These are phyloP conservation scores for Anagyrus pseudococci DNA, from an alignment of 2,888 invertebrate genomes.

Conservation along the genomic window DNA sequence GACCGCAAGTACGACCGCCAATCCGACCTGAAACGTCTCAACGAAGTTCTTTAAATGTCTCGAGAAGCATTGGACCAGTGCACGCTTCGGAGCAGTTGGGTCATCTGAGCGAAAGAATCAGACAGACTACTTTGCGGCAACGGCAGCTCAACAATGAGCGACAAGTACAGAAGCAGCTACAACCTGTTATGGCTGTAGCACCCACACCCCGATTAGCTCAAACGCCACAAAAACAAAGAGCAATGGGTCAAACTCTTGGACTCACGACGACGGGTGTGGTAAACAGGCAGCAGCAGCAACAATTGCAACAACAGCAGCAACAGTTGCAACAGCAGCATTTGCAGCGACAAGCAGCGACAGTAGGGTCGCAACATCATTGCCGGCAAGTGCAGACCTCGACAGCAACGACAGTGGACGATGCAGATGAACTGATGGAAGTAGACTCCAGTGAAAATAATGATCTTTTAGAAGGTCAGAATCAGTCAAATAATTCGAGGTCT, in stretches of 20 bases:
- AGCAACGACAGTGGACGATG: constrained; percentile 30
- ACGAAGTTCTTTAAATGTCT: constrained; percentile 30
- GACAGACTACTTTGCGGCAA: constrained; percentile 48
- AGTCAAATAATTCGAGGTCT: constrained; percentile 40
- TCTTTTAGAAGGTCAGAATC: constrained; percentile 39
- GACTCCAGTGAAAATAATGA: constrained; percentile 38
- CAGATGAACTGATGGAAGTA: constrained; percentile 41
- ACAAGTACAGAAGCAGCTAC: constrained; percentile 44
- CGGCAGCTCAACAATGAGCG: constrained; percentile 35
- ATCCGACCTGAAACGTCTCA: constrained; percentile 37
- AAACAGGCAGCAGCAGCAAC: constrained; percentile 49
- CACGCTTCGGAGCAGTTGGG: constrained; percentile 48
- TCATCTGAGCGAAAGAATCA: constrained; percentile 50
- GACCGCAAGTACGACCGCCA: constrained; percentile 37
- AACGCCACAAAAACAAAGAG: constrained; percentile 13
- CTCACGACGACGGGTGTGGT: too few species aligned
- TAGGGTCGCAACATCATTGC: background rate
- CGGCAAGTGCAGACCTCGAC: constrained; percentile 15
- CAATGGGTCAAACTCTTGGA: too few species aligned
- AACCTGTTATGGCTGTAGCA: constrained; percentile 44
- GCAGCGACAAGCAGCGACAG: constrained; percentile 11
- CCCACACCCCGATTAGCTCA: constrained; percentile 21
- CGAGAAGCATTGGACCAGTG: constrained; percentile 37
- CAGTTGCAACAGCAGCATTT: constrained; percentile 42
- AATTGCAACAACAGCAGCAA: constrained; percentile 48